Evolutionary conservation across 2,888 invertebrate species (phyloP), one percentile per base, ranked within the genome.

Genomic region (Rhopalosiphum nymphaeae): DNA sequence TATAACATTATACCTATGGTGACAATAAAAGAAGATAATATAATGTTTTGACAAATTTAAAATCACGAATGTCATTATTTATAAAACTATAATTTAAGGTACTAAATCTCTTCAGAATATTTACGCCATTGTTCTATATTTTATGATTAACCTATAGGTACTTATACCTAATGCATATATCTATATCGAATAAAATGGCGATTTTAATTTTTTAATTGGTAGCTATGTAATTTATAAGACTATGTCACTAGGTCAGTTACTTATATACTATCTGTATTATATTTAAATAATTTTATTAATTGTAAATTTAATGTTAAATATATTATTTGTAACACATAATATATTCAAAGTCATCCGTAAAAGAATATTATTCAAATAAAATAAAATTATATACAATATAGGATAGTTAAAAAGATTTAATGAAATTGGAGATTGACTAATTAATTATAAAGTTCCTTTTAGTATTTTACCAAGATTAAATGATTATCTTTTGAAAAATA

Each of bases 281-380:
- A n/a, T n/a, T 67, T 67, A 16, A 67, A n/a, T n/a, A 67, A 67
- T 67, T 67, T n/a, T 67, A 67, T 67, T 67, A n/a, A 67, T 67
- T 29, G 0, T 61, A 29, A 3, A n/a, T 67, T 4, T 67, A 67
- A 67, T n/a, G 13, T 67, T n/a, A 13, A n/a, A 67, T 67, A n/a
- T 67, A 13, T 29, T 67, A n/a, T 67, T n/a, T 13, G 67, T n/a
- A 67, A n/a, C 29, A n/a, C 0, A 67, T 13, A n/a, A n/a, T n/a
- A 16, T n/a, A 67, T 67, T 67, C 2, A 67, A 67, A 67, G n/a
- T n/a, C n/a, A 67, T 67, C 4, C 1, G 5, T 67, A 67, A 67
- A 67, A 67, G 0, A 67, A n/a, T n/a, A 67, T 67, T 67, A 67
- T 67, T 67, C 4, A 57, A 57, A 57, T 57, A 26, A 67, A 67